Conservation (phyloP, 2,113 vertebrate genomes). For the Columba livia region DNA sequence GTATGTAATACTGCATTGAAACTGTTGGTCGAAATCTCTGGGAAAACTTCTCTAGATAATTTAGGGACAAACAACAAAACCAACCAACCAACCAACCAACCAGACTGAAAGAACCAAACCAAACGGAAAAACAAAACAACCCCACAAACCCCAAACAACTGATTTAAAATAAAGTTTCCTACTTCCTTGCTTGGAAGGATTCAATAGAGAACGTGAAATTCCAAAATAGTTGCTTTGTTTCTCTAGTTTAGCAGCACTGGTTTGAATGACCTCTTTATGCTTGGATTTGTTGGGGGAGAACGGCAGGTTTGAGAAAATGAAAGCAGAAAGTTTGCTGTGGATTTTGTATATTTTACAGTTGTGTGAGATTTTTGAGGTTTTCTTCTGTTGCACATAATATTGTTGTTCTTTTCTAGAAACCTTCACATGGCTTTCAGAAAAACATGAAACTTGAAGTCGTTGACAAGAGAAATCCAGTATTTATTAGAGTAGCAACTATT, state of each 20-base stretch:
- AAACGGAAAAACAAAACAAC: too few species aligned
- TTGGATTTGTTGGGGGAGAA: background rate
- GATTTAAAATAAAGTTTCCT: background rate
- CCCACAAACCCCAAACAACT: too few species aligned
- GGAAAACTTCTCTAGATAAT: background rate
- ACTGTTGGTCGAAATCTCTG: background rate
- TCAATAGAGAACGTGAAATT: background rate
- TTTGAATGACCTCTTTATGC: background rate
- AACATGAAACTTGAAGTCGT: constrained; percentile 86
- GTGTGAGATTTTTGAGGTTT: background rate
- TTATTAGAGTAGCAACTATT: constrained; percentile 84
- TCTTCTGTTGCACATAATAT: background rate
- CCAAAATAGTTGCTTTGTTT: background rate
- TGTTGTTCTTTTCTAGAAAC: constrained; percentile 73
- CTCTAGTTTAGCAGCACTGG: background rate
- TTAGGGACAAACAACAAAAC: background rate
- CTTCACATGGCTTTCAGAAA: constrained; percentile 85
- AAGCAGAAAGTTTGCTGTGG: background rate
- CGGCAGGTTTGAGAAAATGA: background rate
- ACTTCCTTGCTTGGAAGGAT: background rate
- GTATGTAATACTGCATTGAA: background rate
- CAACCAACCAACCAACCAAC: too few species aligned
- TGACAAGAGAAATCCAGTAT: constrained; percentile 85
- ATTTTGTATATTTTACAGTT: background rate
- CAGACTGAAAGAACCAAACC: too few species aligned